A percentile compares a stretch with the other conserved stretches of the same genome.
phyloP scores from a whole-genome alignment of 2,888 invertebrate species.

The Eupithecia vulgata region DNA sequence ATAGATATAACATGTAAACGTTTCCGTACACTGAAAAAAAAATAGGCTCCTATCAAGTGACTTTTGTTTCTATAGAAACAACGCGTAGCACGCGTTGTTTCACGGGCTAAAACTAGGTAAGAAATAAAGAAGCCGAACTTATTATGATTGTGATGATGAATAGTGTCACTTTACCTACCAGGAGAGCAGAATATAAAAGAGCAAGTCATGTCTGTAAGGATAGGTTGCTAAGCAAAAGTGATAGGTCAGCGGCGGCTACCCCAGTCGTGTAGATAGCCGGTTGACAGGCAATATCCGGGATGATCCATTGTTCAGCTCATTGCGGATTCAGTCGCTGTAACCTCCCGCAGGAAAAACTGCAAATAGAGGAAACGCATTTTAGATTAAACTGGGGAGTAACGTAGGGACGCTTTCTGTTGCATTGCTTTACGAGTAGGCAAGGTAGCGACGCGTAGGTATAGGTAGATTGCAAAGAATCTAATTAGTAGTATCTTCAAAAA shows the following conservation, averaged over 20 bases:
- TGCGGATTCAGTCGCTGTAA: slow-evolving; percentile 72
- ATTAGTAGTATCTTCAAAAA: not conserved
- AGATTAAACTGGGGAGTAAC: slow-evolving; percentile 46
- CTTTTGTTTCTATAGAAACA: not conserved
- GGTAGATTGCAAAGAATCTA: not conserved
- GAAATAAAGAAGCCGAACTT: not conserved
- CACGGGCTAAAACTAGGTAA: not conserved
- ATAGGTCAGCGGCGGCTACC: slow-evolving; percentile 21
- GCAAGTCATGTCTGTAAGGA: not conserved
- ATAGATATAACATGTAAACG: too few species aligned
- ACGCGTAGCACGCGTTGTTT: not conserved
- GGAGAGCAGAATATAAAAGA: slow-evolving; percentile 7
- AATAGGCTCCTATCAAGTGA: too few species aligned
- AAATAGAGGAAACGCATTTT: slow-evolving; percentile 57
- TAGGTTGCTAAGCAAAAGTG: slow-evolving; percentile 8
- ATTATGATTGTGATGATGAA: not conserved
- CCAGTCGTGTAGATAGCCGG: slow-evolving; percentile 58
- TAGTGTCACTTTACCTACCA: not conserved
- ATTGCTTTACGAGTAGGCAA: slow-evolving; percentile 1
- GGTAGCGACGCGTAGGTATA: not conserved
- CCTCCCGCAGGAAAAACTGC: slow-evolving; percentile 59
- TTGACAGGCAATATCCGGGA: slow-evolving; percentile 81
- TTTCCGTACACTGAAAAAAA: too few species aligned
- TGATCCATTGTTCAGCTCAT: slow-evolving; percentile 82
- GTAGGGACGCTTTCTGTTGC: slow-evolving; percentile 10